Percentiles rank a stretch among this genome's conserved stretches.
phyloP scores from a whole-genome alignment of 2,888 invertebrate species.

The Scelioninae gen. 1 region DNA sequence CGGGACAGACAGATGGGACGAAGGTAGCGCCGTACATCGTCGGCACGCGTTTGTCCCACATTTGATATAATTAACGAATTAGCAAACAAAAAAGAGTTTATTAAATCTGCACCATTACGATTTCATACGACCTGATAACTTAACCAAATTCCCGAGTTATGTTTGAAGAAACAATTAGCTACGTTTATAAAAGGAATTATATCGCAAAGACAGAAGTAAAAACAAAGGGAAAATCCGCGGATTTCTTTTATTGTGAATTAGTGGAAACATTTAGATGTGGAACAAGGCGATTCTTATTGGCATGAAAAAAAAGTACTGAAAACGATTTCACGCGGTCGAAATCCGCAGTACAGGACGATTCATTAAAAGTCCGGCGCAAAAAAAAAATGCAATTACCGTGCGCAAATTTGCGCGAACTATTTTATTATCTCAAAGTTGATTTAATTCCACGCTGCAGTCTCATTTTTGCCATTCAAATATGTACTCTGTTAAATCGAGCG shows the following conservation, averaged over 20 bases:
- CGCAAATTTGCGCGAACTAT: slow-evolving; percentile 37
- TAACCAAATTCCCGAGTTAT: too few relatives aligned
- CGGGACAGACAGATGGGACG: slow-evolving; percentile 35
- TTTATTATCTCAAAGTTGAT: slow-evolving; percentile 47
- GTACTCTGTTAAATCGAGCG: slow-evolving; percentile 67
- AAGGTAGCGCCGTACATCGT: slow-evolving; percentile 7
- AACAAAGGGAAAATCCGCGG: too few relatives aligned
- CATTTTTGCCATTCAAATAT: slow-evolving; percentile 61
- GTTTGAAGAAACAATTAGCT: too few relatives aligned
- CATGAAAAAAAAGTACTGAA: background rate
- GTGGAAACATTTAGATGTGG: too few relatives aligned
- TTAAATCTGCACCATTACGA: too few relatives aligned
- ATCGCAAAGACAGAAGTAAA: too few relatives aligned
- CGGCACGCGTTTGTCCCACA: slow-evolving; percentile 1
- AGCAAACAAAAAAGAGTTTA: too few relatives aligned
- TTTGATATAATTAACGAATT: background rate
- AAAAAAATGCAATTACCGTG: slow-evolving; percentile 55
- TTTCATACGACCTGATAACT: too few relatives aligned
- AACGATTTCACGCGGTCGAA: background rate
- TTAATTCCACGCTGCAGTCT: slow-evolving; percentile 51
- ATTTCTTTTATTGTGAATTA: too few relatives aligned
- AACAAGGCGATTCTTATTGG: too few relatives aligned
- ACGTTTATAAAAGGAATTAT: too few relatives aligned
- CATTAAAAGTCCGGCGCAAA: slow-evolving; percentile 30
- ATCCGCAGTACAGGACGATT: slow-evolving; percentile 19